phyloP scores from a whole-genome alignment of 2,797 vertebrate species.

The Rhinichthys osculus region DNA sequence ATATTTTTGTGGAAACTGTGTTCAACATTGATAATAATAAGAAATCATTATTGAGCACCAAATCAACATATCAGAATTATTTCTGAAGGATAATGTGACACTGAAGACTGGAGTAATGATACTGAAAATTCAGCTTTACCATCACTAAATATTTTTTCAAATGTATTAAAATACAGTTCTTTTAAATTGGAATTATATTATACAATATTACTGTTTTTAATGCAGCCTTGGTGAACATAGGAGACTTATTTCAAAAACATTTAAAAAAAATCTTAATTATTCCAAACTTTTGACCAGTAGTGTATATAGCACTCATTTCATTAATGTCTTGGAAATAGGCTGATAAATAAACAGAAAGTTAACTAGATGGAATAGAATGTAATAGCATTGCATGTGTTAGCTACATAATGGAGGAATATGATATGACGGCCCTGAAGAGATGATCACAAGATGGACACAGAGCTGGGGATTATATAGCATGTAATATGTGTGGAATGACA shows the following conservation, averaged over 20 bases:
- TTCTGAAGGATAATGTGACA: background rate
- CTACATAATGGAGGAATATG: conserved; percentile 17
- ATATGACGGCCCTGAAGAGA: conserved; percentile 29
- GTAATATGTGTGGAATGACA: conserved; percentile 50
- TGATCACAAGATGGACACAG: conserved; percentile 27
- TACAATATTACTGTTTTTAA: background rate
- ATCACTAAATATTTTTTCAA: too few species aligned
- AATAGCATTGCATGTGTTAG: background rate
- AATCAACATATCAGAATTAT: background rate
- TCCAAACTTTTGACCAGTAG: background rate
- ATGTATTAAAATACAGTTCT: background rate
- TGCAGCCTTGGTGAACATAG: background rate
- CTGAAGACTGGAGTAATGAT: background rate
- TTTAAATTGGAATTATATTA: background rate
- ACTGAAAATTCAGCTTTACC: background rate
- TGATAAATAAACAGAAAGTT: background rate
- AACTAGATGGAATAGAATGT: background rate
- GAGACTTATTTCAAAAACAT: background rate
- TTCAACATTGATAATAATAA: background rate
- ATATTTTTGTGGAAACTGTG: background rate
- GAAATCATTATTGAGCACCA: background rate
- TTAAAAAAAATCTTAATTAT: background rate
- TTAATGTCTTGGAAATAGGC: background rate
- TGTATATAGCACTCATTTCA: background rate
- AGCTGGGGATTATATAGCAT: conserved; percentile 16